Base-by-base conservation (phyloP, 2,888 invertebrate genomes). In the Drosophila melanosoma region DNA sequence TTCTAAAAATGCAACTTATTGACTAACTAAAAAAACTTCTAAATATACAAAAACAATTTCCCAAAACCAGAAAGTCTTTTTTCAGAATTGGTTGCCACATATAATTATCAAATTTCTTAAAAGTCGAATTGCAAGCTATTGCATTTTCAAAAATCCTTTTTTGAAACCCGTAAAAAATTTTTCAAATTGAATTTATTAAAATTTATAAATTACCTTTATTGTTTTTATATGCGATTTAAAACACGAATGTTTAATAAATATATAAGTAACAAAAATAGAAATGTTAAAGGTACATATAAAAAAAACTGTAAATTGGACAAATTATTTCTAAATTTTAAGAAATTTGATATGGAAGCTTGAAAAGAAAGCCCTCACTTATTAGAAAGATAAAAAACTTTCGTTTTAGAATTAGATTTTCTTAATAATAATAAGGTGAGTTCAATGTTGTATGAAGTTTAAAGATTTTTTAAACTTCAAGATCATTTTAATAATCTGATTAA, bases 101-200 rank as follows among this genome's bases (percentile, higher is more conserved):
- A 45, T 12, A 12, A 12, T 3, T 1, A n/a, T 10, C 0, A 2
- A n/a, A 40, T 1, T 10, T n/a, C 10, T n/a, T 10, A 0, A 40
- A 17, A 40, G 5, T 1, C 8, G 7, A 38, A 17, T 8, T 38
- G 8, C 3, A 17, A 38, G 3, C 17, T 17, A 3, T 3, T 2
- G 10, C 4, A 10, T 40, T n/a, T 40, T 4, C 2, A 40, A 40
- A 40, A n/a, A 10, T n/a, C 2, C 2, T 1, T 0, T 40, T 40
- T 1, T 4, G 1, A 40, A 17, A 4, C 1, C 10, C 10, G 10
- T 8, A 0, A 5, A 40, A 40, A 40, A n/a, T 0, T 40, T 40
- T 11, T n/a, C 10, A 5, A 40, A n/a, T 5, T 40, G 5, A 10
- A 40, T 40, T n/a, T 4, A 11, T 5, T 40, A 4, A 4, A 4